Percentiles rank a stretch among this genome's conserved stretches.
Conservation (phyloP, 1,140 invertebrate species). For the Ceratina australensis region DNA sequence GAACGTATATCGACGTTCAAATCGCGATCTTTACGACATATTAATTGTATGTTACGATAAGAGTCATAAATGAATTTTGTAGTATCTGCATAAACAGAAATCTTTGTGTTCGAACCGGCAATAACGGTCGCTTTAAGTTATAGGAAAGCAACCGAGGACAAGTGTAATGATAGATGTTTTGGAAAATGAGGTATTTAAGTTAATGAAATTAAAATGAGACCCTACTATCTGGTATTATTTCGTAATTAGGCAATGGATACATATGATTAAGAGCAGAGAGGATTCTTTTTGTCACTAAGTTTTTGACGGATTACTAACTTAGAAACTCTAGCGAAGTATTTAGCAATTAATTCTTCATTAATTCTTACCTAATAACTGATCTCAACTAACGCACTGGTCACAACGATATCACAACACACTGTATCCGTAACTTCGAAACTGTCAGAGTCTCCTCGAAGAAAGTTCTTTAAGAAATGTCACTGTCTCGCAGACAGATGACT, state of each 20-base stretch:
- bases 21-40: not conserved
- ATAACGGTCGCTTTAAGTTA: not conserved
- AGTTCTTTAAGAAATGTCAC: not conserved
- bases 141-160: constrained; percentile 1
- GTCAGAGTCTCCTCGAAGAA: not conserved
- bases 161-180: not conserved
- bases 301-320: not conserved
- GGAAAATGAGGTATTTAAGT: not conserved
- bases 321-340: not conserved
- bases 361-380: constrained; percentile 59
- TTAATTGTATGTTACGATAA: not conserved
- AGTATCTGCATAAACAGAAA: not conserved
- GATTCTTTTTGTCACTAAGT: not conserved
- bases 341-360: not conserved
- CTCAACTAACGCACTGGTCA: constrained; percentile 39
- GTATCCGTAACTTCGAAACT: not conserved
- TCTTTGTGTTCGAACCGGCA: not conserved
- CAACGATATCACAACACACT: constrained; percentile 63
- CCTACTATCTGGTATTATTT: not conserved
- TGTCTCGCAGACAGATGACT: not conserved
- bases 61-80: not conserved
- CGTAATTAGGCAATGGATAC: not conserved
- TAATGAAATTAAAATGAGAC: not conserved
- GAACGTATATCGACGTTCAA: not conserved
- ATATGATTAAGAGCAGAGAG: not conserved